phyloP scores from a whole-genome alignment of 2,888 invertebrate genomes.

The Mycalesis mineus region DNA sequence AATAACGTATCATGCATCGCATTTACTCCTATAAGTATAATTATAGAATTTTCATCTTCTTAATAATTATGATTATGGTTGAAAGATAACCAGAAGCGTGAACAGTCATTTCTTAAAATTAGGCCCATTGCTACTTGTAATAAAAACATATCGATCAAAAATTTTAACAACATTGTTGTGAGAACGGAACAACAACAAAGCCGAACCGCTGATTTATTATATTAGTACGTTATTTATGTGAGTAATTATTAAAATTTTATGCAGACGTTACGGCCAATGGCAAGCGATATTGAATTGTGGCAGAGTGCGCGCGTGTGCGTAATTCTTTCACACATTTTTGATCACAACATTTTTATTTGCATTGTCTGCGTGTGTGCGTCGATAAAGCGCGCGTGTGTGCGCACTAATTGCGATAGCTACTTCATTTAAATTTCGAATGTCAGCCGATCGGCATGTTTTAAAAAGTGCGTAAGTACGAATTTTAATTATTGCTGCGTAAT shows the following conservation, averaged over 20 bases:
- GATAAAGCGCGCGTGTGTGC: slow-evolving; percentile 39
- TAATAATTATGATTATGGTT: no score
- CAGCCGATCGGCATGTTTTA: slow-evolving; percentile 41
- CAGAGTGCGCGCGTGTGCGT: slow-evolving; percentile 51
- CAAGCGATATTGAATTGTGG: slow-evolving; percentile 76
- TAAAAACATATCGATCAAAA: no score
- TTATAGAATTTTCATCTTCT: no score
- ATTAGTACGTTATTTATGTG: slow-evolving; percentile 14
- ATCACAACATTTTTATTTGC: slow-evolving; percentile 70
- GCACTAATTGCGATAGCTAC: slow-evolving; percentile 76
- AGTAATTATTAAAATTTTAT: slow-evolving; percentile 33
- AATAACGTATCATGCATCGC: no score
- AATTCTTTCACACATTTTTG: slow-evolving; percentile 76
- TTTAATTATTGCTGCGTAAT: slow-evolving; percentile 27
- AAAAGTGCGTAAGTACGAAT: slow-evolving; percentile 50
- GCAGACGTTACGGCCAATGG: slow-evolving; percentile 65
- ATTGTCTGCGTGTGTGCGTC: slow-evolving; percentile 42
- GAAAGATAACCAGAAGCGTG: no score
- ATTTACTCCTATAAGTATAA: no score
- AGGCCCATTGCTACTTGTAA: no score
- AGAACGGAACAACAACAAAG: not conserved
- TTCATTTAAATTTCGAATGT: slow-evolving; percentile 78
- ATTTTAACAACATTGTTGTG: no score
- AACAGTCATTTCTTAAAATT: no score
- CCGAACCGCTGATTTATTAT: slow-evolving; percentile 2